Conservation (phyloP, 2,113 vertebrate species). For the Pollachius pollachius region DNA sequence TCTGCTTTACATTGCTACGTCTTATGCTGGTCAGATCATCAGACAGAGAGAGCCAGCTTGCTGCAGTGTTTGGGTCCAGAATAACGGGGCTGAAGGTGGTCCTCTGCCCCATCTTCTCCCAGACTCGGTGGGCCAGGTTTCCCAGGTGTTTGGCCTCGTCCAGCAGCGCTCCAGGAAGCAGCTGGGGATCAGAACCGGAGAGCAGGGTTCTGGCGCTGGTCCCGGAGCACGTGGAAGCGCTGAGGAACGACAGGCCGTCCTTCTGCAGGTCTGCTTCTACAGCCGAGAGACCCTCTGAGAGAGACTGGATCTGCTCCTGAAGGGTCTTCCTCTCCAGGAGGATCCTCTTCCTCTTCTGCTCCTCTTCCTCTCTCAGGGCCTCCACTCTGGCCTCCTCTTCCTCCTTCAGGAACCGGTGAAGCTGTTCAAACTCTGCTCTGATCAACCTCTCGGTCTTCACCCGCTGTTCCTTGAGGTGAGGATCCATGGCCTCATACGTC, state of each 20-base stretch:
- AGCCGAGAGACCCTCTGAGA: conserved; percentile 40
- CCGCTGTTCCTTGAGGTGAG: conserved; percentile 36
- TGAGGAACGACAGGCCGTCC: conserved; percentile 27
- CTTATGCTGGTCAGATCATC: conserved; percentile 52
- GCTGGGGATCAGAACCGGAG: conserved; percentile 34
- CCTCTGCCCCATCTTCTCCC: conserved; percentile 42
- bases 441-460: conserved; percentile 41
- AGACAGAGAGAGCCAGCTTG: conserved; percentile 14
- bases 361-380: conserved; percentile 45
- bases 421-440: conserved; percentile 30
- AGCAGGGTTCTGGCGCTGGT: conserved; percentile 31
- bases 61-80: conserved; percentile 54
- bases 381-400: conserved; percentile 49
- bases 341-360: conserved; percentile 32
- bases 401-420: conserved; percentile 44
- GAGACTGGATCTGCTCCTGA: conserved; percentile 36
- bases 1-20: rapidly evolving
- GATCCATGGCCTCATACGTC: conserved; percentile 3
- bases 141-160: conserved; percentile 53
- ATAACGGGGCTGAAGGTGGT: conserved; percentile 44
- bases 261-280: conserved; percentile 44
- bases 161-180: conserved; percentile 34
- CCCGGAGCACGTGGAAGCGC: conserved; percentile 34
- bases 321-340: conserved; percentile 21
- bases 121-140: conserved; percentile 50